These are phyloP conservation scores for Micrastur ruficollis DNA, from an alignment of 2,797 vertebrate genomes.

Conservation along the genomic window DNA sequence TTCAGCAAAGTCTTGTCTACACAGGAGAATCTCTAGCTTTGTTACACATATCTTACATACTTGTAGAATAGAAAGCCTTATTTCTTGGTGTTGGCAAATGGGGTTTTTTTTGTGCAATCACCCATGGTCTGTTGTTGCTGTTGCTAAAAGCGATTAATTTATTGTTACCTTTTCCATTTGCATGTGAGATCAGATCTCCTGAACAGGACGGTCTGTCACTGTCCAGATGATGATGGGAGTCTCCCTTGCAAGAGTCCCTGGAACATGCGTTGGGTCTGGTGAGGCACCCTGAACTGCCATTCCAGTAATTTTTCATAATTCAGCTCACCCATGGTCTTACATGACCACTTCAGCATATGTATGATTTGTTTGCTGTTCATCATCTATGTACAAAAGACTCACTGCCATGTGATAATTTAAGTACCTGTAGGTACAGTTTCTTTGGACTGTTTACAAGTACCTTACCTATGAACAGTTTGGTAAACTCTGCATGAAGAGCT, in stretches of 20 bases:
- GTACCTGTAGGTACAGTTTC: neutral
- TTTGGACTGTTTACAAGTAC: neutral
- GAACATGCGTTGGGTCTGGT: neutral
- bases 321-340: neutral
- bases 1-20: neutral
- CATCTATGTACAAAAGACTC: neutral
- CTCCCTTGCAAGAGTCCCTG: neutral
- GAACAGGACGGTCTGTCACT: neutral
- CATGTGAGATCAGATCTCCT: neutral
- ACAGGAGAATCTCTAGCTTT: neutral
- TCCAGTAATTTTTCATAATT: neutral
- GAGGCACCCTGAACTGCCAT: neutral
- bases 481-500: accelerated
- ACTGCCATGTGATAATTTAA: neutral
- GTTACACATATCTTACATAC: neutral
- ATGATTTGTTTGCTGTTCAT: neutral
- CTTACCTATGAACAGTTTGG: neutral
- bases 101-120: neutral
- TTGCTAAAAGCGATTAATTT: neutral
- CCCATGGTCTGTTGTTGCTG: neutral
- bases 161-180: neutral
- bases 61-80: neutral
- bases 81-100: neutral
- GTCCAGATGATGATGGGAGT: neutral
- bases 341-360: neutral